phyloP scores from a whole-genome alignment of 30 jellyfish, hydroid and myxozoan species.

The Rhopilema esculentum region DNA sequence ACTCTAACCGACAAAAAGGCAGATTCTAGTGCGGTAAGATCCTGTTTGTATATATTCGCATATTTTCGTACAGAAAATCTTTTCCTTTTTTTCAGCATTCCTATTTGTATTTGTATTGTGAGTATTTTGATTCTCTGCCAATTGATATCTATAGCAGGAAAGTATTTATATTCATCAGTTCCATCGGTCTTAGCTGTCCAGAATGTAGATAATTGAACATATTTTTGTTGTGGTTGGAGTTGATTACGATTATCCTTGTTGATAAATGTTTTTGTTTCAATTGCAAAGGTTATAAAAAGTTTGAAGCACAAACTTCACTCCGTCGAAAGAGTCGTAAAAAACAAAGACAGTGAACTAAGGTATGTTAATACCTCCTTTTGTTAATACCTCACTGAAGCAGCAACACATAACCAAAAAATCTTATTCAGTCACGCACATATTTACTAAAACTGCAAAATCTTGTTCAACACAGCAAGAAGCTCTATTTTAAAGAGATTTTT shows the following conservation, averaged over 20 bases:
- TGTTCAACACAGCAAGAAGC: too few species aligned
- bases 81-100: neutral
- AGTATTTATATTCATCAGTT: too few species aligned
- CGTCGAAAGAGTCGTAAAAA: slow-evolving; percentile 77
- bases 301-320: slow-evolving; percentile 82
- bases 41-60: neutral
- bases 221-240: neutral
- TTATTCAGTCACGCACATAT: too few species aligned
- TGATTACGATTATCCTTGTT: too few species aligned
- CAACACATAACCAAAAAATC: too few species aligned
- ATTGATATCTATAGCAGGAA: too few species aligned
- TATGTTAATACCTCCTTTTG: too few species aligned
- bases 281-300: slow-evolving; percentile 84
- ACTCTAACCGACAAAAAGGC: slow-evolving; percentile 79
- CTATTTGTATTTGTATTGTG: too few species aligned
- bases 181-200: too few species aligned
- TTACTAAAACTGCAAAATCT: too few species aligned
- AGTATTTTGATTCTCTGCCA: neutral
- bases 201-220: neutral
- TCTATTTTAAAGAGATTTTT: too few species aligned
- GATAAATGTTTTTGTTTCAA: neutral
- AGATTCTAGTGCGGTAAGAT: slow-evolving; percentile 80
- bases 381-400: too few species aligned
- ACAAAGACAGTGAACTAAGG: slow-evolving; percentile 95
- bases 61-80: neutral